A percentile compares a stretch with the other conserved stretches of the same genome.
These are phyloP conservation scores for Spodoptera exigua DNA, from an alignment of 2,888 invertebrate species.

Conservation along the genomic window DNA sequence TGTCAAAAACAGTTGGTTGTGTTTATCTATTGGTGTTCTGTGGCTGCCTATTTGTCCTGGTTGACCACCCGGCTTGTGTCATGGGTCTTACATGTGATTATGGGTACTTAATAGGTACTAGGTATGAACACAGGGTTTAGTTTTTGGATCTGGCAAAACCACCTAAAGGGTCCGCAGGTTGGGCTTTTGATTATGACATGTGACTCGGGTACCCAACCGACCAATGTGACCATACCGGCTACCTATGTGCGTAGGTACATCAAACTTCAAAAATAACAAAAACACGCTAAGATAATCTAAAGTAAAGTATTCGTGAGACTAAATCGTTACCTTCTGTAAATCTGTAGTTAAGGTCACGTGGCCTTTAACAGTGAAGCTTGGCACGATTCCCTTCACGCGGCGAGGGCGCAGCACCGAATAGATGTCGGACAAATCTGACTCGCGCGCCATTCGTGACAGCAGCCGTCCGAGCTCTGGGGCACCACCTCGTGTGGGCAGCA, in stretches of 20 bases:
- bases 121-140: no score
- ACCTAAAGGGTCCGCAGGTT: no score
- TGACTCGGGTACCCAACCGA: no score
- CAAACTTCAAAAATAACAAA: no score
- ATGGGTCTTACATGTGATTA: no score
- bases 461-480: constrained; percentile 90
- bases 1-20: constrained; percentile 33
- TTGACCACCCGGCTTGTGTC: no score
- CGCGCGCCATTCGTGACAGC: constrained; percentile 90
- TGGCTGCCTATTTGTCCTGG: no score
- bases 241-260: no score
- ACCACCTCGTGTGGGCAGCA: constrained; percentile 91
- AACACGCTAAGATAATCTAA: background rate
- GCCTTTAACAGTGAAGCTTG: constrained; percentile 94
- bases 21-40: background rate
- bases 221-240: no score
- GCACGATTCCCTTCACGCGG: constrained; percentile 93
- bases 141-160: no score
- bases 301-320: constrained; percentile 2
- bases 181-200: no score
- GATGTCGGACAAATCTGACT: constrained; percentile 91
- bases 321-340: constrained; percentile 91
- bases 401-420: constrained; percentile 91
- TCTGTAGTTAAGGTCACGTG: constrained; percentile 94
- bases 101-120: no score